Percentiles rank a stretch among this genome's conserved stretches.
Conservation (phyloP, 53 echinoderm and acorn worm species). For the Mesocentrotus franciscanus region DNA sequence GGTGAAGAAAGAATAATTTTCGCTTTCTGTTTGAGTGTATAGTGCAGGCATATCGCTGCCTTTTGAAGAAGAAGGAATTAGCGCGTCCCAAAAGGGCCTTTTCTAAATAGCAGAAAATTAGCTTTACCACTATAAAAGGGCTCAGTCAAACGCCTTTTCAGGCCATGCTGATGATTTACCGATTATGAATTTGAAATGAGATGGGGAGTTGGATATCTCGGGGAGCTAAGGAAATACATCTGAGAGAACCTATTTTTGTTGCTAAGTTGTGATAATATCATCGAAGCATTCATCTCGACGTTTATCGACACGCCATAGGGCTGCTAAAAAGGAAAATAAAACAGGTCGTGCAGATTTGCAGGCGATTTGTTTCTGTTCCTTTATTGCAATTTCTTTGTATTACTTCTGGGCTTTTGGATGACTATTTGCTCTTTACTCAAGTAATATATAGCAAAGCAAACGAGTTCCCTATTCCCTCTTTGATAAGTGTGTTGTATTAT, state of each 20-base stretch:
- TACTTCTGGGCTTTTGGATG: background rate
- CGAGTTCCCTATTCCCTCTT: background rate
- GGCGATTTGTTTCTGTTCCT: background rate
- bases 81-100: background rate
- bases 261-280: constrained; percentile 14
- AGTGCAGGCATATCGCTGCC: background rate
- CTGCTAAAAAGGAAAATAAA: background rate
- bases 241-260: constrained; percentile 13
- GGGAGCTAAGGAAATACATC: background rate
- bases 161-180: constrained; percentile 9
- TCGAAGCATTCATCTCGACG: background rate
- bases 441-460: background rate
- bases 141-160: constrained; percentile 22
- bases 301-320: background rate
- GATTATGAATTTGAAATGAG: constrained; percentile 36
- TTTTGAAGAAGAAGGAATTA: constrained; percentile 13
- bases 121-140: constrained; percentile 27
- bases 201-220: constrained; percentile 39
- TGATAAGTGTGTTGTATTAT: background rate
- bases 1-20: background rate
- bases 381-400: background rate
- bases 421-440: background rate
- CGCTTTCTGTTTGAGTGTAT: background rate
- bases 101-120: constrained; percentile 53
- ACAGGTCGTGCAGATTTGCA: background rate